phyloP scores from a whole-genome alignment of 2,888 invertebrate genomes.

The Tenthredo notha region DNA sequence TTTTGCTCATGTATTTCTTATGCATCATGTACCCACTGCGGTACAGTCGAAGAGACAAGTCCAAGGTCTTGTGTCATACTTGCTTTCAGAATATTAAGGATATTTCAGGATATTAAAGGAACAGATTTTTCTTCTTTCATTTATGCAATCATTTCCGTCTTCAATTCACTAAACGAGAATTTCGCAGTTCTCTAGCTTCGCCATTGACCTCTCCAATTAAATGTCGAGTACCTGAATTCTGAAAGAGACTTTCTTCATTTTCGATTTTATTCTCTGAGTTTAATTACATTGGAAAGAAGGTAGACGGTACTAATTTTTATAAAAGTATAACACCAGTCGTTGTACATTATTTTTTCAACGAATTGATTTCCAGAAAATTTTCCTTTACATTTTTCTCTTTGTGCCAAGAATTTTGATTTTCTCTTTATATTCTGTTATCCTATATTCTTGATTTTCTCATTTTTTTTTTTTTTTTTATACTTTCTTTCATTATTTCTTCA shows the following conservation, averaged over 20 bases:
- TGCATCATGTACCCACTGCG: background rate
- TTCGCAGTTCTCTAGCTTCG: background rate
- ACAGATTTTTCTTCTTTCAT: background rate
- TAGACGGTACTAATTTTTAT: background rate
- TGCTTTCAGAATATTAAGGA: background rate
- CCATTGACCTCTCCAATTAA: background rate
- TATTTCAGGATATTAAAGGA: background rate
- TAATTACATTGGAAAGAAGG: background rate
- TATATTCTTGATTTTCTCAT: background rate
- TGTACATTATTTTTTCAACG: background rate
- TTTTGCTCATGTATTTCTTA: conserved; percentile 19
- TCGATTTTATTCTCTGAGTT: background rate
- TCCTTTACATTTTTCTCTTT: background rate
- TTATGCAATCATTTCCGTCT: background rate
- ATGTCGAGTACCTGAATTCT: background rate
- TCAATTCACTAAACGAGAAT: background rate
- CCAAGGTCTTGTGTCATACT: background rate
- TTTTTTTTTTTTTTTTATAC: background rate
- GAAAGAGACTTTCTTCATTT: background rate
- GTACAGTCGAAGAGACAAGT: background rate
- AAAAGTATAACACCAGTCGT: background rate
- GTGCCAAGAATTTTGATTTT: background rate
- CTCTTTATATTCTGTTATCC: background rate
- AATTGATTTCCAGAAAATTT: background rate
- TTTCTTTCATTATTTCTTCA: background rate